Percentiles rank a stretch among this genome's conserved stretches.
phyloP scores from a whole-genome alignment of 1,140 invertebrate genomes.

The Orchesella cincta region DNA sequence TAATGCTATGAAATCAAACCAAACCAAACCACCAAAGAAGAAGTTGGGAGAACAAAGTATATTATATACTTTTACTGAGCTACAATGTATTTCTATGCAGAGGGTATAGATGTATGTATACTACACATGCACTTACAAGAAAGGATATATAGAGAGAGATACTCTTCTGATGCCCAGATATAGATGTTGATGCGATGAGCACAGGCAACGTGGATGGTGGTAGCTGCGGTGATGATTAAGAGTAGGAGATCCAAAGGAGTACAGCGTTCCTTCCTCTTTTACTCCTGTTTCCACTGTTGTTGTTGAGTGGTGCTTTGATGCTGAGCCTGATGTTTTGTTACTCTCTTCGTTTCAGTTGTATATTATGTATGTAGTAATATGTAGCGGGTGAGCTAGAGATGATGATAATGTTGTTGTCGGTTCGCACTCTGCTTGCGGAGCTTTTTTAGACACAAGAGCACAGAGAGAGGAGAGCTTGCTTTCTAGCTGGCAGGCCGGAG shows the following conservation, averaged over 20 bases:
- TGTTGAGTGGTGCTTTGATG: neutral
- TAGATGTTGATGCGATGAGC: no score
- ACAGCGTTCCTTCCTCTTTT: neutral
- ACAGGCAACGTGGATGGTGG: neutral
- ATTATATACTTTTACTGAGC: no score
- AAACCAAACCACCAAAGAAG: no score
- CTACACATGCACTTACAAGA: no score
- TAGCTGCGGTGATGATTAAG: neutral
- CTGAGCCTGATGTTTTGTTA: neutral
- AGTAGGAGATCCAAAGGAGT: no score
- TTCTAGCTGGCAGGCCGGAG: neutral
- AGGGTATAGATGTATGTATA: no score
- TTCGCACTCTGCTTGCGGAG: neutral
- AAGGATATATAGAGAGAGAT: no score
- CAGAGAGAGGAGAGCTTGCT: neutral
- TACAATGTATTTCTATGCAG: no score
- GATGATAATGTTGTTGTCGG: slow-evolving; percentile 18
- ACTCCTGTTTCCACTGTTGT: neutral
- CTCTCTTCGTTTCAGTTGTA: neutral
- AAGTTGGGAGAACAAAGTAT: no score
- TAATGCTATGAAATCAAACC: no score
- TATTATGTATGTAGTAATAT: no score
- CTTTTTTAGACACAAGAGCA: neutral
- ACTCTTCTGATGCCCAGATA: no score
- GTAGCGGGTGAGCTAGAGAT: neutral